phyloP scores from a whole-genome alignment of 2,113 vertebrate genomes.

The Menidia beryllina region DNA sequence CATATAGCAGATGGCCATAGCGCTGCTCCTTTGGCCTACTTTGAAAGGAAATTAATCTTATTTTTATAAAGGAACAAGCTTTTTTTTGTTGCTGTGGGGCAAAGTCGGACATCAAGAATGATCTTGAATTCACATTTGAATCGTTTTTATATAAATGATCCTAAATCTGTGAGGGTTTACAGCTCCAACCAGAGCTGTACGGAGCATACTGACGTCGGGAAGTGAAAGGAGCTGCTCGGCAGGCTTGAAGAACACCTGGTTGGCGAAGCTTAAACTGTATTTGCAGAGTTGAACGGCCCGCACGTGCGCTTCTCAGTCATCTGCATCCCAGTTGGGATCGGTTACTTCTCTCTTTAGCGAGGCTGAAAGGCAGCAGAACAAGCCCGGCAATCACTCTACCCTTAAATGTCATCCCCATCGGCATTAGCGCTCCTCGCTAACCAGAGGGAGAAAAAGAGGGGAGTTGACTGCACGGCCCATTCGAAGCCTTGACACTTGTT shows the following conservation, averaged over 20 bases:
- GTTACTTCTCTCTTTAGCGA: constrained; percentile 58
- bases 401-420: constrained; percentile 73
- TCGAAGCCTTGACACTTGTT: constrained; percentile 68
- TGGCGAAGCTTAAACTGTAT: constrained; percentile 24
- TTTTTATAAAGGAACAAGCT: background rate
- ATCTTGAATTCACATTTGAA: background rate
- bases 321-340: constrained; percentile 49
- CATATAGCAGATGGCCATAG: background rate
- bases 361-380: constrained; percentile 45
- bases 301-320: constrained; percentile 59
- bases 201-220: constrained; percentile 51
- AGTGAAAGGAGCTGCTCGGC: constrained; percentile 52
- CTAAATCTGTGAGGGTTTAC: constrained; percentile 15
- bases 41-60: constrained; percentile 15
- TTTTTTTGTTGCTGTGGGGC: background rate
- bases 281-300: constrained; percentile 42
- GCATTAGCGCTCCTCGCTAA: constrained; percentile 69
- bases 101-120: constrained; percentile 19
- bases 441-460: constrained; percentile 38
- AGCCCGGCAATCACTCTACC: constrained; percentile 57
- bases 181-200: constrained; percentile 33
- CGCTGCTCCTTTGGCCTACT: background rate
- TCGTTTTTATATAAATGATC: constrained; percentile 9
- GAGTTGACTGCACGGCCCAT: constrained; percentile 50
- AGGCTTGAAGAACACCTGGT: constrained; percentile 56